Percentiles rank a stretch among this genome's conserved stretches.
Conservation (phyloP, 2,888 invertebrate species). For the Bombylius major region DNA sequence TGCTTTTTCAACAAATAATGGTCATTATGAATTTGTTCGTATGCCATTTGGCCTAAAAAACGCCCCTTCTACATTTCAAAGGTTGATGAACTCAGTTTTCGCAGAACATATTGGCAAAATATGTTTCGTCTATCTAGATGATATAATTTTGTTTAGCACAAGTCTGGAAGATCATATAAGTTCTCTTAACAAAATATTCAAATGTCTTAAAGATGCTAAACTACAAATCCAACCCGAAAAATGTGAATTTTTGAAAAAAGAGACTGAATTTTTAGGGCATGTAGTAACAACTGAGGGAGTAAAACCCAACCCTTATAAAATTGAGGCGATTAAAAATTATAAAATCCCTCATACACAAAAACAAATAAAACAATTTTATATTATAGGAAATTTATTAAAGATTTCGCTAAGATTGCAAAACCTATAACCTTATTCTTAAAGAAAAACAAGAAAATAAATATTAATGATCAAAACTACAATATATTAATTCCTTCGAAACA, state of each 20-base stretch:
- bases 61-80: conserved; percentile 9
- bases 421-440: conserved; percentile 3
- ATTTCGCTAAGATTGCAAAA: conserved; percentile 3
- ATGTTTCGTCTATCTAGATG: no score
- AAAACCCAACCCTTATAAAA: conserved; percentile 5
- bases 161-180: no score
- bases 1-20: conserved; percentile 1
- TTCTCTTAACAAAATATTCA: no score
- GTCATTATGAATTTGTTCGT: conserved; percentile 6
- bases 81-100: conserved; percentile 10
- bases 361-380: conserved; percentile 10
- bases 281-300: background rate
- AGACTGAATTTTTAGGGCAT: no score
- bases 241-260: no score
- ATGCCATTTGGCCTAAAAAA: conserved; percentile 11
- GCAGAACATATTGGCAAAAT: background rate
- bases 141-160: no score
- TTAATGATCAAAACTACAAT: conserved; percentile 2
- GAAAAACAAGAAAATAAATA: conserved; percentile 5
- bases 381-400: conserved; percentile 5
- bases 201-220: no score
- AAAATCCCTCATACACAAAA: conserved; percentile 8
- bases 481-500: background rate
- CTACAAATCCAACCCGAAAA: no score
- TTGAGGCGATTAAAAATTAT: conserved; percentile 9